Evolutionary conservation across 2,113 vertebrate species (phyloP), one percentile per base, ranked within the genome.

Genomic region (Tringa solitaria): DNA sequence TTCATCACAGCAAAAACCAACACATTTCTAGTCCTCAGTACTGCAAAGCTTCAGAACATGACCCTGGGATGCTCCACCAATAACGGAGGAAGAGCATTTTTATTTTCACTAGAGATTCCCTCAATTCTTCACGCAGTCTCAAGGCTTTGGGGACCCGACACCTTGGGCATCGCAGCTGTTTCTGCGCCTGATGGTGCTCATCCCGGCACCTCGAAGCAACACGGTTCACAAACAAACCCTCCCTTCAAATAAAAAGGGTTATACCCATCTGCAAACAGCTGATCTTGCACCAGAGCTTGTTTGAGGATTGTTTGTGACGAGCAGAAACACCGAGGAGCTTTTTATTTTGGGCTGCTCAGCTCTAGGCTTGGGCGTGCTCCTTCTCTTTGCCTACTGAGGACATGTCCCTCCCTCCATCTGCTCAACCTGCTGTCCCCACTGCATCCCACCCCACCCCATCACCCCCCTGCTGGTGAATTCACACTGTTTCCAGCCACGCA

Each of bases 111-210:
- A 33, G 76, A 73, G 84, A 92, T 89, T 69, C 91, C 53, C 61
- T 93, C 70, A 3, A 39, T 92, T 53, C 57, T 79, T 39, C 72
- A 14, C 0, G 2, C 79, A 9, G 27, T 76, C 48, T 92, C 57
- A 56, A 84, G 79, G 86, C 93, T 93, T 90, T 56, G 57, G 89
- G 77, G 87, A 77, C 41, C 61, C 79, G 95, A 82, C 90, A 72
- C 54, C 85, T 92, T 41, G 61, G 23, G 82, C 70, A 16, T 9
- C 0, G 0, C 69, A 67, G 93, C 82, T 51, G 28, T 70, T 81
- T 59, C 92, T n/a, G 6, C 84, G 76, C 67, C 76, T 84, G 5
- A 12, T 3, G 2, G 51, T 19, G 10, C 46, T 74, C 90, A 67
- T 61, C 64, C 24, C 5, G 7, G 30, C 6, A 35, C 57, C 53